Evolutionary conservation across 2,113 vertebrate genomes (phyloP).

Genomic region (Genyomyrus donnyi): DNA sequence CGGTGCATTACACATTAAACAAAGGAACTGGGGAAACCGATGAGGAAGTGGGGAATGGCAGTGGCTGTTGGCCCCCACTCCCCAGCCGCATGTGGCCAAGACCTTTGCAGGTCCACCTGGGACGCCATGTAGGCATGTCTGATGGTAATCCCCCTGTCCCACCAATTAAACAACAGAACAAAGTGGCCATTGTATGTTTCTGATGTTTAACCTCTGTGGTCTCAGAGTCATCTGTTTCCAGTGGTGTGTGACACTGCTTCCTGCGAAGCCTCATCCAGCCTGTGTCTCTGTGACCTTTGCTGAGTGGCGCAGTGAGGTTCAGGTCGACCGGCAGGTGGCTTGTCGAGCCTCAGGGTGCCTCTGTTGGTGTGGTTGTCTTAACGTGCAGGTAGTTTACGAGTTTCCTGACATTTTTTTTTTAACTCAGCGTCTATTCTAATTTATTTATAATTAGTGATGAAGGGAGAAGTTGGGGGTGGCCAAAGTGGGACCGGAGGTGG

Average conservation of each 20-base stretch:
- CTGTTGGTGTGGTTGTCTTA: not conserved
- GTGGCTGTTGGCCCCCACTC: not conserved
- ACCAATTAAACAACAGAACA: constrained; percentile 37
- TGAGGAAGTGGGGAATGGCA: not conserved
- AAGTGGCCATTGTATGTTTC: constrained; percentile 46
- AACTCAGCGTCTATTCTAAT: not conserved
- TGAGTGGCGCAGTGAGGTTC: not conserved
- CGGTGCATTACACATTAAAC: not conserved
- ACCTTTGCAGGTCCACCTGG: constrained; percentile 12
- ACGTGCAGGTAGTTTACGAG: not conserved
- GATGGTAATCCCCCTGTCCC: not conserved
- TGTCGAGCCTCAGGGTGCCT: not conserved
- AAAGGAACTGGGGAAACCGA: not conserved
- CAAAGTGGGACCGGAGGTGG: too few species aligned
- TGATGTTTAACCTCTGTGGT: constrained; percentile 49
- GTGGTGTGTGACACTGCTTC: constrained; percentile 30
- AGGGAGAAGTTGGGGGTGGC: not conserved
- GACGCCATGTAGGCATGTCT: not conserved
- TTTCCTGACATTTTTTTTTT: not conserved
- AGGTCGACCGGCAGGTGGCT: not conserved
- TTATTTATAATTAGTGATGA: not conserved
- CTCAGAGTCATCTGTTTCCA: constrained; percentile 39
- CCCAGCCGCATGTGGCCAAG: constrained; percentile 1
- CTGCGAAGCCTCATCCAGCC: constrained; percentile 22
- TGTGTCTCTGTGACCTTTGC: not conserved